Base-by-base conservation (phyloP, 2,113 vertebrate genomes). In the Chloropsis hardwickii region DNA sequence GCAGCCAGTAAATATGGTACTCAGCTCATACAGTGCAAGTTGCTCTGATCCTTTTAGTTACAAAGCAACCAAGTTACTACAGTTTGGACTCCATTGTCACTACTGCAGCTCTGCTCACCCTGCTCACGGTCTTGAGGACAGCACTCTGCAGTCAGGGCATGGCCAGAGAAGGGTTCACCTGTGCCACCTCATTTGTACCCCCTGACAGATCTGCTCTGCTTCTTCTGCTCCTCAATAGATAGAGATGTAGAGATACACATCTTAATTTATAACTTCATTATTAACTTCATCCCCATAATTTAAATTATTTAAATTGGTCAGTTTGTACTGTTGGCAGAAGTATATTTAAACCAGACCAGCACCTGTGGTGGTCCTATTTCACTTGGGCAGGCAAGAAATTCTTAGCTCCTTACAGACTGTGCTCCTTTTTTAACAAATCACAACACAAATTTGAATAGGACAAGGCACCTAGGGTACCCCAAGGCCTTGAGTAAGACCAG, bases 51-150 rank as follows among this genome's bases (percentile, higher is more conserved):
- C 45, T 88, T 80, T 48, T n/a, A 50, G 23, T 5, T 56, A n/a
- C 24, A 23, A 85, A 90, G 35, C 14, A 81, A 42, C 14, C 22
- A 23, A 25, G 20, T 66, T 23, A 54, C n/a, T 50, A 11, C 47
- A 58, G 47, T 17, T 44, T 78, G 44, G 42, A 33, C 20, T 48
- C 33, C 20, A 4, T 15, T 67, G 39, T 35, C 35, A 42, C 39
- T n/a, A 62, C 31, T 11, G 31, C 25, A 42, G n/a, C 23, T 81
- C 56, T 2, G 0, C 9, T 74, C 2, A 0, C 4, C n/a, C 18
- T 37, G 17, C 24, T 57, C 1, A 1, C 1, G 1, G 37, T 40
- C 19, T 65, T 21, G 0, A 0, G 47, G 25, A 54, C 28, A 74
- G 16, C 31, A 48, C 1, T 24, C 12, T 28, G 66, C 25, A 45